phyloP scores from a whole-genome alignment of 2,113 vertebrate genomes.

The Microcebus lehilahytsara region DNA sequence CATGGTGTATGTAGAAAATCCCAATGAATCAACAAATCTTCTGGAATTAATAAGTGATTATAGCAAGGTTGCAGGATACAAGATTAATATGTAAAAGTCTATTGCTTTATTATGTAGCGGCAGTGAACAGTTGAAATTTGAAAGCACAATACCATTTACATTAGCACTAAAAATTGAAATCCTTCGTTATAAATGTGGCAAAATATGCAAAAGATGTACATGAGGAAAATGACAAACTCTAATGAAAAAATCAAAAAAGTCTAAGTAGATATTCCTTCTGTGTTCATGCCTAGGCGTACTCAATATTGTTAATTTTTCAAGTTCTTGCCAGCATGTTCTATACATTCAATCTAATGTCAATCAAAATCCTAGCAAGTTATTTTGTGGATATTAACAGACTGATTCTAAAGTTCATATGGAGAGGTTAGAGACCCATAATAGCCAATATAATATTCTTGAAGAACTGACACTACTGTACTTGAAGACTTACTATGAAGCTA shows the following conservation, averaged over 20 bases:
- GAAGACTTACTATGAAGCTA: not conserved
- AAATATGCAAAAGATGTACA: not conserved
- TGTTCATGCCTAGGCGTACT: not conserved
- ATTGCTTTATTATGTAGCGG: not conserved
- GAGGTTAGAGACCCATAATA: not conserved
- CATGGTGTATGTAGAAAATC: slow-evolving; percentile 9
- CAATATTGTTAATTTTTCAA: not conserved
- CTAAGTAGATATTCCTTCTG: not conserved
- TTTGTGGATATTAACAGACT: slow-evolving; percentile 9
- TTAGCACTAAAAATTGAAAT: not conserved
- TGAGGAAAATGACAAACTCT: not conserved
- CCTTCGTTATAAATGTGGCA: not conserved
- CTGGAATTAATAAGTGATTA: not conserved
- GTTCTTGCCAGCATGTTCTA: not conserved
- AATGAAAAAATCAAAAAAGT: not conserved
- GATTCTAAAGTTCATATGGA: not conserved
- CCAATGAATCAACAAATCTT: not conserved
- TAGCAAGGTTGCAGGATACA: not conserved
- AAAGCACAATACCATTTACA: not conserved
- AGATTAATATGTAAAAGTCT: not conserved
- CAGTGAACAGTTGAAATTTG: not conserved
- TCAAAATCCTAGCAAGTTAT: not conserved
- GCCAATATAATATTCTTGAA: not conserved
- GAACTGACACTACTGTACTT: not conserved
- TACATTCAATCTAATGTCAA: not conserved